phyloP scores from a whole-genome alignment of 35 echinoderm and acorn worm genomes.

The Lytechinus variegatus region DNA sequence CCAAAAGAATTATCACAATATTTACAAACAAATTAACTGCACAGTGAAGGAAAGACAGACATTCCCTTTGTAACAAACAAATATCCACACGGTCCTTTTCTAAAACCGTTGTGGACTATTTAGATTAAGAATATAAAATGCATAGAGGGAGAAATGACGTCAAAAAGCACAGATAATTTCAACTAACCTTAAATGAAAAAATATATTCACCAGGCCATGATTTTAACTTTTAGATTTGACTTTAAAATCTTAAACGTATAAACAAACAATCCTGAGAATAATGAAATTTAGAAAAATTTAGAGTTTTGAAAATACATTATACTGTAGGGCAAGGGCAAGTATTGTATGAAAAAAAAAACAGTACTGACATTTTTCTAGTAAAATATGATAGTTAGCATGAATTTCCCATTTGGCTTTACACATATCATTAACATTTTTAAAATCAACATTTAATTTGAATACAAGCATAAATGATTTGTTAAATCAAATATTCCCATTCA shows the following conservation, averaged over 20 bases:
- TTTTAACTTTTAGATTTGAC: not conserved
- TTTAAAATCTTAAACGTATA: not conserved
- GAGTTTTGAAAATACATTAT: not conserved
- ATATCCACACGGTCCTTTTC: not conserved
- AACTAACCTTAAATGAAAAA: not conserved
- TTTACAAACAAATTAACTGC: not conserved
- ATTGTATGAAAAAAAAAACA: not conserved
- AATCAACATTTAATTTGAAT: no score
- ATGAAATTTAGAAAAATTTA: not conserved
- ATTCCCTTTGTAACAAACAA: not conserved
- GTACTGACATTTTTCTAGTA: not conserved
- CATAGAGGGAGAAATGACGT: not conserved
- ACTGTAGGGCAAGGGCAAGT: not conserved
- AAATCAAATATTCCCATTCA: not conserved
- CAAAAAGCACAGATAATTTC: not conserved
- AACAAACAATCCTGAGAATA: not conserved
- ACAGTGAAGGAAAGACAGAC: not conserved
- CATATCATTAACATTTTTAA: not conserved
- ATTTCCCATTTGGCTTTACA: not conserved
- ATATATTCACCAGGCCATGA: not conserved
- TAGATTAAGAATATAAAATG: conserved; percentile 7
- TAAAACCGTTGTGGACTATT: not conserved
- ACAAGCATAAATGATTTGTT: not conserved
- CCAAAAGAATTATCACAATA: not conserved
- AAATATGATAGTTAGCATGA: not conserved